Base-by-base conservation (phyloP, 2,113 vertebrate genomes). In the Sialia sialis region DNA sequence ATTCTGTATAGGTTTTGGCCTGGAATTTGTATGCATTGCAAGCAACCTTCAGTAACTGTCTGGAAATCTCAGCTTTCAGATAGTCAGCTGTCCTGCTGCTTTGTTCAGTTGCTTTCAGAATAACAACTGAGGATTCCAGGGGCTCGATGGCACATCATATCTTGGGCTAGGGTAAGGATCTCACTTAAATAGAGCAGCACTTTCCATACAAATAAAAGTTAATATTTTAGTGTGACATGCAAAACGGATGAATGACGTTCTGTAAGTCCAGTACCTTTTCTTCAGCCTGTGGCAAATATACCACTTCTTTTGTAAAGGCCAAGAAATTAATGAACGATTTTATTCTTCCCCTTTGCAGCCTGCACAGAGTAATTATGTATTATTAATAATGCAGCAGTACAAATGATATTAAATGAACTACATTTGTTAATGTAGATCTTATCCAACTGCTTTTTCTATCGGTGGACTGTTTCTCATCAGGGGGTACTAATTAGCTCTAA, bases 361-460 rank as follows among this genome's bases (percentile, higher is more conserved):
- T 95, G 91, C 93, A 92, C 93, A 92, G 97, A 94, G 90, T 98
- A 98, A 98, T 98, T 98, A 98, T 97, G 94, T 97, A 98, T 98
- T 98, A 98, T 98, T 98, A 98, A 98, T 98, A 98, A 98, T 98
- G 97, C 97, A 98, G 97, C 95, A 98, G 97, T 95, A 97, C 97
- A 98, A 98, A 98, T 98, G 97, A 98, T 98, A 98, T 98, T 98
- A 98, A 98, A 98, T 98, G 98, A 98, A 98, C 97, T 97, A 98
- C 97, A 98, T 98, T 98, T 98, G 97, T 98, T 98, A 98, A 98
- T 96, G 97, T 98, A 98, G 98, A 98, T 98, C 96, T 98, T 98
- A 98, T 98, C 98, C 98, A 97, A 98, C 97, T 98, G 97, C 97
- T 98, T 98, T 98, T 97, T 98, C 97, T 92, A 97, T 98, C 95